Percentiles rank a stretch among this genome's conserved stretches.
phyloP scores from a whole-genome alignment of 92 coral and sea anemone species.

The Porites cylindrica region DNA sequence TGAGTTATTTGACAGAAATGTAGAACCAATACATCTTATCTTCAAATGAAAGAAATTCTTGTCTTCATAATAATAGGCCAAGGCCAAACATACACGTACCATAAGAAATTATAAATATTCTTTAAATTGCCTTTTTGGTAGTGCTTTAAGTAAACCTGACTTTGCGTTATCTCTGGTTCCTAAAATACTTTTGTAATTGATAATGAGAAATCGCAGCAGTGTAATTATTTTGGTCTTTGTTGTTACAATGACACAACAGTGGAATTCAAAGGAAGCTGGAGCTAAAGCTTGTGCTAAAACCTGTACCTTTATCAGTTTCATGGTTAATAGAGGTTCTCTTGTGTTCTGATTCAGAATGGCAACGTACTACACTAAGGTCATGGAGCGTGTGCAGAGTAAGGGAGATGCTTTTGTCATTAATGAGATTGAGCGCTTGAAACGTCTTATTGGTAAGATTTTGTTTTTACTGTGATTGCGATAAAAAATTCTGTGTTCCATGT shows the following conservation, averaged over 20 bases:
- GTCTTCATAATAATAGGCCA: too few relatives aligned
- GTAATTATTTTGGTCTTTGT: too few relatives aligned
- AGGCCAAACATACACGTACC: too few relatives aligned
- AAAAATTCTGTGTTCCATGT: too few relatives aligned
- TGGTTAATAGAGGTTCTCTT: not conserved
- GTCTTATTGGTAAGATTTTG: conserved; percentile 77
- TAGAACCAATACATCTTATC: not conserved
- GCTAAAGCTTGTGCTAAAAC: too few relatives aligned
- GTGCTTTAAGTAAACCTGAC: too few relatives aligned
- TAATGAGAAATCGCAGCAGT: not conserved
- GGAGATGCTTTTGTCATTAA: conserved; percentile 79
- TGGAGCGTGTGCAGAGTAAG: conserved; percentile 74
- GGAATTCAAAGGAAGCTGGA: not conserved
- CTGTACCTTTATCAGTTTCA: not conserved
- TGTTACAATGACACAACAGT: too few relatives aligned
- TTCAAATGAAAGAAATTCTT: too few relatives aligned
- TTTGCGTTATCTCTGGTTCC: not conserved
- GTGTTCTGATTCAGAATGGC: conserved; percentile 61
- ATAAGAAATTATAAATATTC: too few relatives aligned
- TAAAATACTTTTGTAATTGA: not conserved
- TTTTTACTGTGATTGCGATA: not conserved
- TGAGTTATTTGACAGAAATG: conserved; percentile 42
- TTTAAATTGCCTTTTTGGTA: too few relatives aligned
- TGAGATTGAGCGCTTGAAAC: conserved; percentile 83
- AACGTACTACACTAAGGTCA: conserved; percentile 84